These are phyloP conservation scores for Choristoneura fumiferana DNA, from an alignment of 1,140 invertebrate genomes.

Conservation along the genomic window DNA sequence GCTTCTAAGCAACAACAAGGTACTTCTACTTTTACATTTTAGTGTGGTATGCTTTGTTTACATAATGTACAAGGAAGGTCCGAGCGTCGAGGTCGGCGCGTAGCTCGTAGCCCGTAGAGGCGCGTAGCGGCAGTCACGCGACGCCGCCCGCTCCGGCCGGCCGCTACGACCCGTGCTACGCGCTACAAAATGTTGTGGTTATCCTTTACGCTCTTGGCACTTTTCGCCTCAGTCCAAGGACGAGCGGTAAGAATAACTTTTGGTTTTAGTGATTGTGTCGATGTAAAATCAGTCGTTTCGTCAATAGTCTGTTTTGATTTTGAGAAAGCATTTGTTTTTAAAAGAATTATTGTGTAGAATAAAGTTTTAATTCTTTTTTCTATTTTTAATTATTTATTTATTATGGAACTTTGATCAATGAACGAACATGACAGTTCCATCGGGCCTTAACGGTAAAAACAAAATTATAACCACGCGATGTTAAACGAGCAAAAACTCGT, in stretches of 20 bases:
- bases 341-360: too few relatives aligned
- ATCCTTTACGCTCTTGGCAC: constrained; percentile 56
- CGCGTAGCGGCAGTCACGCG: constrained; percentile 66
- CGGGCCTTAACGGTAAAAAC: too few relatives aligned
- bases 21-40: constrained; percentile 43
- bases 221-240: constrained; percentile 66
- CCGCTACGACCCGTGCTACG: constrained; percentile 29
- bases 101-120: constrained; percentile 31
- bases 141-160: constrained; percentile 43
- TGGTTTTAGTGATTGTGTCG: constrained; percentile 20
- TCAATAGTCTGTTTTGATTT: too few relatives aligned
- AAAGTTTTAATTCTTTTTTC: too few relatives aligned
- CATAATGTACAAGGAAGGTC: constrained; percentile 55
- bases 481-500: too few relatives aligned
- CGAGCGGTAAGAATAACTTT: constrained; percentile 64
- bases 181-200: constrained; percentile 62
- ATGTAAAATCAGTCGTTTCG: too few relatives aligned
- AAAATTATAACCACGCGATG: too few relatives aligned
- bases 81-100: constrained; percentile 35
- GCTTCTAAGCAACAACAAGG: constrained; percentile 44
- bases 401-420: too few relatives aligned
- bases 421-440: too few relatives aligned
- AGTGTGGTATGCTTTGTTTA: constrained; percentile 71
- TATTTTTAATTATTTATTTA: too few relatives aligned
- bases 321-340: too few relatives aligned